Evolutionary conservation across 2,888 invertebrate genomes (phyloP).

Genomic region (Hipparchia semele): DNA sequence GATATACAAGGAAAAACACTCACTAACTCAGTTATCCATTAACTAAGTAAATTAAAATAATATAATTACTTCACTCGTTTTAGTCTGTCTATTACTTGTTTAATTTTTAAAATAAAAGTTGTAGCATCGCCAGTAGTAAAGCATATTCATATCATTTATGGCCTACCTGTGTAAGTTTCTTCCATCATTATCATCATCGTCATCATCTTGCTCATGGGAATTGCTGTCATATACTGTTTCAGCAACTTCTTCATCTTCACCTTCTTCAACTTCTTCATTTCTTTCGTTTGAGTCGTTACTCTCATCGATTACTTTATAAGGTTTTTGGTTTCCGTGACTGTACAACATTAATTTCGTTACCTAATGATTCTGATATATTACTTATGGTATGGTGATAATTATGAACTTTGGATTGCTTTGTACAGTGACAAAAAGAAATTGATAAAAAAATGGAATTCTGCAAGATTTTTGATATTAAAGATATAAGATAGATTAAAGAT

Average conservation of each 20-base stretch:
- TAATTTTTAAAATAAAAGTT: neutral
- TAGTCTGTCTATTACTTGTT: no score
- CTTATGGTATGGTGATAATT: no score
- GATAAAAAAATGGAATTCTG: neutral
- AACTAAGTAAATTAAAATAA: neutral
- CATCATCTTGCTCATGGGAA: conserved; percentile 54
- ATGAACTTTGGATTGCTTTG: neutral
- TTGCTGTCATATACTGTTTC: conserved; percentile 59
- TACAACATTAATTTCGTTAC: neutral
- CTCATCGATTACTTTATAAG: conserved; percentile 32
- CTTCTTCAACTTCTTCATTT: conserved; percentile 45
- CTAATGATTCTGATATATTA: neutral
- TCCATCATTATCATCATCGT: conserved; percentile 59
- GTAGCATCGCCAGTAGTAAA: neutral
- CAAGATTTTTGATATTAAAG: neutral
- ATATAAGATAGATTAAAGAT: no score
- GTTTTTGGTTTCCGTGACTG: conserved; percentile 45
- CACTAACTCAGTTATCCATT: neutral
- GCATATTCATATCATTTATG: neutral
- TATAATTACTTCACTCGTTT: no score
- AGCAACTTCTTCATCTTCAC: conserved; percentile 49
- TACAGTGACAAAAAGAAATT: neutral
- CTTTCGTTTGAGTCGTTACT: conserved; percentile 41
- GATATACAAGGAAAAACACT: neutral
- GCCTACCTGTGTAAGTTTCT: conserved; percentile 58